Evolutionary conservation across 1,140 invertebrate species (phyloP), one percentile per base, ranked within the genome.

Genomic region (Macrobrachium nipponense): DNA sequence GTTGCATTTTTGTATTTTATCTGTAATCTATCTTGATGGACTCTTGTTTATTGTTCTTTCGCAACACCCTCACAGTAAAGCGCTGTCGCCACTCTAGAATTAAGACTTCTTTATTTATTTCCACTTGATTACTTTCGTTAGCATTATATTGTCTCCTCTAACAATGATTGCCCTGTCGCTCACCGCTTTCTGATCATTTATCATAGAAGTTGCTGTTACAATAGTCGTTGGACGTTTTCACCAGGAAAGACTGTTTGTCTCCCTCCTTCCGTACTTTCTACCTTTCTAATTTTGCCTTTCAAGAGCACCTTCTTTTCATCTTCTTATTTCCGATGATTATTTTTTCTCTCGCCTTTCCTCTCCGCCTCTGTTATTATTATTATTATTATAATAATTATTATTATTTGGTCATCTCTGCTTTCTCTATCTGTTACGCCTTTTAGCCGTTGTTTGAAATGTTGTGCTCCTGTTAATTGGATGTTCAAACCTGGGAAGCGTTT

Each of bases 401-500:
- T 72, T 72, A 36, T 78, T 27, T n/a, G 58, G 12, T 59, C 76
- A 59, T 61, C 17, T 61, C 60, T 59, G 58, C 59, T 61, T 58
- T 78, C 20, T 79, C 77, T 61, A 18, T 61, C 76, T 61, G 14
- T 79, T 59, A 23, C 59, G 58, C 77, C 36, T 27, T 23, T 17
- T 79, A 18, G n/a, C 59, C n/a, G 17, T 20, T 36, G 20, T 61
- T 61, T 17, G 58, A 51, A 61, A 58, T 79, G 58, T 79, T 60
- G 58, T 61, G 36, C 77, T 79, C 77, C 61, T 60, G 68, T 70
- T 8, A 70, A 23, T 43, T 70, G 18, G 36, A 70, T 70, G 68
- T 70, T 70, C 36, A 43, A 70, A 70, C 23, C 68, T 70, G 68
- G 12, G 51, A 51, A 12, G 51, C 51, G 51, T 51, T 51, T 51